Conservation (phyloP, 2,113 vertebrate species). For the Oceanites oceanicus region DNA sequence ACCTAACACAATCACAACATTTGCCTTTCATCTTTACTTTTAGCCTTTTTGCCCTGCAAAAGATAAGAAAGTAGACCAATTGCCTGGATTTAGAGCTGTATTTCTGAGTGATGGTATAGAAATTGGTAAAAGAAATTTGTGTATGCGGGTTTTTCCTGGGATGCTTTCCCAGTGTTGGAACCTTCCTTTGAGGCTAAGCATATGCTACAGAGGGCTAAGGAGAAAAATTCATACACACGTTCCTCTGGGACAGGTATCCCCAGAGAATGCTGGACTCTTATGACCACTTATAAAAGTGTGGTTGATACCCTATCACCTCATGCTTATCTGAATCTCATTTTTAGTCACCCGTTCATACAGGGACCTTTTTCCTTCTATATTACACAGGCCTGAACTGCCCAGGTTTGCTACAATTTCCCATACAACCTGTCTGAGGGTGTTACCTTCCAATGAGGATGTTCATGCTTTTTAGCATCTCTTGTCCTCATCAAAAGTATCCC, state of each 20-base stretch:
- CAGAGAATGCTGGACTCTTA: background rate
- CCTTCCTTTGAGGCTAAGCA: background rate
- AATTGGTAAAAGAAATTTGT: slow-evolving; percentile 20
- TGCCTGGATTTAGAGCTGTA: slow-evolving; percentile 35
- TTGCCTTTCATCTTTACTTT: slow-evolving; percentile 37
- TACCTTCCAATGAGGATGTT: slow-evolving; percentile 1
- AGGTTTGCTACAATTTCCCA: background rate
- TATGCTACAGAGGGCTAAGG: background rate
- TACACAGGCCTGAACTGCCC: background rate
- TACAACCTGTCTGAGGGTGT: background rate
- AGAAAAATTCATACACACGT: background rate
- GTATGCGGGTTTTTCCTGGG: slow-evolving; percentile 28
- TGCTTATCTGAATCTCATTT: background rate
- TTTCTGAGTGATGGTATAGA: slow-evolving; percentile 55
- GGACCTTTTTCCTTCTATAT: background rate
- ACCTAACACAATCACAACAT: background rate
- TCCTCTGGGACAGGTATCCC: background rate
- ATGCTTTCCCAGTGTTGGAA: slow-evolving; percentile 31
- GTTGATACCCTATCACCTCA: background rate
- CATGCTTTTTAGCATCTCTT: background rate
- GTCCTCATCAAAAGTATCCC: background rate
- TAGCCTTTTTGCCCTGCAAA: slow-evolving; percentile 37
- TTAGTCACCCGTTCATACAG: background rate
- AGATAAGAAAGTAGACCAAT: slow-evolving; percentile 56
- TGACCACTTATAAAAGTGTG: background rate